Base-by-base conservation (phyloP, 2,888 invertebrate genomes). In the Ernsta delagoae region DNA sequence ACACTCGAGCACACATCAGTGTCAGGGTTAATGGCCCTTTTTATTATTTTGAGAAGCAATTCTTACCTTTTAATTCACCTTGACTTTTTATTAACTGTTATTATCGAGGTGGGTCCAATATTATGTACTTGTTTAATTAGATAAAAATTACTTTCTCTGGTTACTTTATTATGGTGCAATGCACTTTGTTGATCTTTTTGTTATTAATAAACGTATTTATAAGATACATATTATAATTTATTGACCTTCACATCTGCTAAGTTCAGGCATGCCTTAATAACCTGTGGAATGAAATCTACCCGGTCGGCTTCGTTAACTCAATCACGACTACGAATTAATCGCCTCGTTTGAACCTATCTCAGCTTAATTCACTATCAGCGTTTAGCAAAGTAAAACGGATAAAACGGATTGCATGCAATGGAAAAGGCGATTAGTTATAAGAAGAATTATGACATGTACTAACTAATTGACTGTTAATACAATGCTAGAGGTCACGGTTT, bases 251-350 rank as follows among this genome's bases (percentile, higher is more conserved):
- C n/a, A 5, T 11, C 1, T 34, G n/a, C 36, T 60, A 60, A n/a
- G 34, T 45, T n/a, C 6, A 12, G 34, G 53, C 43, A 6, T 53
- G 54, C 63, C 41, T 36, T 53, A 54, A 63, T 63, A 79, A 80
- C 84, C 85, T 82, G 12, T 79, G 79, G 83, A 85, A 84, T 85
- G 79, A 82, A 80, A 79, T 81, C 77, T 75, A 75, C 79, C 74
- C 41, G 62, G 43, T 64, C 64, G 78, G 78, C 81, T 86, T 86
- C 82, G 83, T 88, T 87, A 87, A 87, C 87, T 87, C 85, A 87
- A 87, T 88, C 87, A 87, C 83, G 86, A 86, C 59, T 50, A 31
- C 24, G 50, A 65, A 65, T 65, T 65, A 65, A 65, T 45, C 45
- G 34, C 65, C 39, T 24, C 24, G 24, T 16, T 78, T 31, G 54